Percentiles rank a stretch among this genome's conserved stretches.
Evolutionary conservation across 1,140 invertebrate species (phyloP).

Genomic region (Penaeus japonicus): DNA sequence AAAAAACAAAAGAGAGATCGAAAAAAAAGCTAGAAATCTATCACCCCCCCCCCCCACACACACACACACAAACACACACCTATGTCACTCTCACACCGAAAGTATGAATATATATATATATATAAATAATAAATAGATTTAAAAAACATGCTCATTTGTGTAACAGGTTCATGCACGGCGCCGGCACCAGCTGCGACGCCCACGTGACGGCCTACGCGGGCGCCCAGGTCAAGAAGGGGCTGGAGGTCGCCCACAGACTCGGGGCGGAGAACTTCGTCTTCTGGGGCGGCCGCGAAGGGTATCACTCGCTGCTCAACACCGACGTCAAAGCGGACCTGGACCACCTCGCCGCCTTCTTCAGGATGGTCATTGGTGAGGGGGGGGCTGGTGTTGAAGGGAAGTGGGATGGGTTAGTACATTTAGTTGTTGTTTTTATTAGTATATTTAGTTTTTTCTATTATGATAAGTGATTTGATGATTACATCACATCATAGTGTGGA

Average conservation of each 20-base stretch:
- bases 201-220: conserved; percentile 70
- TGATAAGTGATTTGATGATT: too few species aligned
- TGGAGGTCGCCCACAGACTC: conserved; percentile 72
- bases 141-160: conserved; percentile 9
- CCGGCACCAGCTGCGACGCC: conserved; percentile 70
- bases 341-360: conserved; percentile 71
- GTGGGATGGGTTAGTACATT: not conserved
- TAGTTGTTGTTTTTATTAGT: not conserved
- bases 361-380: conserved; percentile 68
- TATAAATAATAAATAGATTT: not conserved
- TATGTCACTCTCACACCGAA: too few species aligned
- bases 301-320: conserved; percentile 70
- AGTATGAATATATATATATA: too few species aligned
- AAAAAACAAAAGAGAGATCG: too few species aligned
- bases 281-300: conserved; percentile 72
- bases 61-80: too few species aligned
- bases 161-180: conserved; percentile 71
- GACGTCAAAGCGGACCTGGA: conserved; percentile 71
- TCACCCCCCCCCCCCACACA: too few species aligned
- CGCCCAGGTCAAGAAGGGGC: conserved; percentile 72
- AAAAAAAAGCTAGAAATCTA: too few species aligned
- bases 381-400: too few species aligned
- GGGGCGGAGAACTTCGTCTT: conserved; percentile 73
- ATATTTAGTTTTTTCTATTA: too few species aligned
- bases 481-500: too few species aligned